A percentile compares a stretch with the other conserved stretches of the same genome.
Evolutionary conservation across 2,113 vertebrate genomes (phyloP).

Genomic region (Chiloscyllium plagiosum): DNA sequence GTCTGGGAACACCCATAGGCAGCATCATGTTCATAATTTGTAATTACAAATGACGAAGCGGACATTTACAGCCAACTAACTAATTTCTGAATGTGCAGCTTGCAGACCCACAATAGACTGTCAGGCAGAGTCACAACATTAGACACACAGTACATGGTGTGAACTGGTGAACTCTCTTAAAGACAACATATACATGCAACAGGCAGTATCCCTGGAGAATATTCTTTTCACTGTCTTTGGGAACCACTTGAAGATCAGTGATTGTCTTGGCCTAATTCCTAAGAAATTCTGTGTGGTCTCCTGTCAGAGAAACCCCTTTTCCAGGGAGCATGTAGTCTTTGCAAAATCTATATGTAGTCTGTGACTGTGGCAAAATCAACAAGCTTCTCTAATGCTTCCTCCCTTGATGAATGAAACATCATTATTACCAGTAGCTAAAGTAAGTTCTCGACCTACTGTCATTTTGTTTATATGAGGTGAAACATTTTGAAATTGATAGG

Average conservation of each 20-base stretch:
- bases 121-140: too few species aligned
- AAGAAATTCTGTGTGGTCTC: not conserved
- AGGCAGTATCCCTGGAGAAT: not conserved
- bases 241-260: not conserved
- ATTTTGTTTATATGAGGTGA: not conserved
- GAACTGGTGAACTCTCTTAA: too few species aligned
- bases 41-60: too few species aligned
- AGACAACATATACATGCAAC: not conserved
- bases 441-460: not conserved
- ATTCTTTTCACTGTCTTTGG: not conserved
- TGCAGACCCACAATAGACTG: too few species aligned
- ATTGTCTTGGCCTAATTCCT: not conserved
- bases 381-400: not conserved
- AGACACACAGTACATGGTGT: too few species aligned
- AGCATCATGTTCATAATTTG: too few species aligned
- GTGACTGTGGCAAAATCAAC: not conserved
- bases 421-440: not conserved
- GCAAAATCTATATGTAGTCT: not conserved
- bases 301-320: not conserved
- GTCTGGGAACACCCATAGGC: too few species aligned
- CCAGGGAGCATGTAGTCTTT: not conserved
- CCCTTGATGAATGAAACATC: not conserved
- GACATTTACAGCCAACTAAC: too few species aligned
- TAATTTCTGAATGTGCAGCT: too few species aligned
- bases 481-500: not conserved